Conservation (phyloP, 2,113 vertebrate species). For the Cisticola juncidis region DNA sequence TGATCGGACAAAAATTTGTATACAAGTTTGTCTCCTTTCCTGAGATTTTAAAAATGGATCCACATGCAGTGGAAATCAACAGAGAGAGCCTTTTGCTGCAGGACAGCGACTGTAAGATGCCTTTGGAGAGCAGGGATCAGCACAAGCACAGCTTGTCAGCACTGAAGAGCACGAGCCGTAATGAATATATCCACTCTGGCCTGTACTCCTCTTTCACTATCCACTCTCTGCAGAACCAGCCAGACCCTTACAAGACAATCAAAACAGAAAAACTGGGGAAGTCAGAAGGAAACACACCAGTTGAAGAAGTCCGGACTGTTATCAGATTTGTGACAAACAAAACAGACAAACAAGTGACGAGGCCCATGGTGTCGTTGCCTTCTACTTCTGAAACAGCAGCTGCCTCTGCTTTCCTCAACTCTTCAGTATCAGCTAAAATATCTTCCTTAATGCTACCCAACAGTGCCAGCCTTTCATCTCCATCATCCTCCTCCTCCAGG, state of each 20-base stretch:
- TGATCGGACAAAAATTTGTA: conserved; percentile 96
- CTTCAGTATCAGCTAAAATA: conserved; percentile 79
- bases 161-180: conserved; percentile 82
- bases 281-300: conserved; percentile 64
- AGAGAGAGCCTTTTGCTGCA: conserved; percentile 83
- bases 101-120: conserved; percentile 80
- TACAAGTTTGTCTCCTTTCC: conserved; percentile 98
- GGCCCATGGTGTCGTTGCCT: conserved; percentile 79
- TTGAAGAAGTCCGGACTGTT: conserved; percentile 89
- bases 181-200: conserved; percentile 90
- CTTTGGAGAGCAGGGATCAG: conserved; percentile 75
- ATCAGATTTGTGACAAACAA: conserved; percentile 93
- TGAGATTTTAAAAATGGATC: conserved; percentile 95
- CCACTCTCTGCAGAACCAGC: conserved; percentile 86
- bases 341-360: conserved; percentile 75
- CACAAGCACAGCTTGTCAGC: conserved; percentile 81
- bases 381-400: conserved; percentile 75
- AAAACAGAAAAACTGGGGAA: conserved; percentile 86
- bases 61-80: conserved; percentile 87
- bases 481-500: conserved; percentile 74
- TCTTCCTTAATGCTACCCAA: conserved; percentile 77
- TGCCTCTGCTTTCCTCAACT: conserved; percentile 73
- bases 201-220: conserved; percentile 93
- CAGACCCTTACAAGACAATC: conserved; percentile 84
- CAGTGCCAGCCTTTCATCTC: conserved; percentile 72